Percentiles rank a stretch among this genome's conserved stretches.
Conservation (phyloP, 2,797 vertebrate species). For the Heteromormyrus szaboi region DNA sequence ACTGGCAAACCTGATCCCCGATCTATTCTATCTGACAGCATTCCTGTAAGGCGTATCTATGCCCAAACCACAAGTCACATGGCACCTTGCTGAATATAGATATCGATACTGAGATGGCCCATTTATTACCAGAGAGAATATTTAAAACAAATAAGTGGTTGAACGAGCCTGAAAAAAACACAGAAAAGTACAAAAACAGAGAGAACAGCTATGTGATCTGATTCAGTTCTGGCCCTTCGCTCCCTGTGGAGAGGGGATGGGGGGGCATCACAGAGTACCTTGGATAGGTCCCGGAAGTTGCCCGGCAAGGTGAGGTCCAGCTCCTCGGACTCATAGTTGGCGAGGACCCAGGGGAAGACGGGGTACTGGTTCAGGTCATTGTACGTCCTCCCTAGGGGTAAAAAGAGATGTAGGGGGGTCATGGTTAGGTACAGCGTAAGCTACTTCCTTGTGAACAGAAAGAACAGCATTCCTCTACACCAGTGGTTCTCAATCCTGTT, state of each 20-base stretch:
- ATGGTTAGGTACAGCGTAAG: constrained; percentile 29
- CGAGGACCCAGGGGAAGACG: constrained; percentile 95
- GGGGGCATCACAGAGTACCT: constrained; percentile 68
- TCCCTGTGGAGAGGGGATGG: background rate
- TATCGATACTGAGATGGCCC: background rate
- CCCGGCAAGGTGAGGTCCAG: constrained; percentile 90
- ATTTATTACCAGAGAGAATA: background rate
- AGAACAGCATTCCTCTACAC: constrained; percentile 37
- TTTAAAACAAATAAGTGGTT: background rate
- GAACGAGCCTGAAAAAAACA: background rate
- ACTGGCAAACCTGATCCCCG: background rate
- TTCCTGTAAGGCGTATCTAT: background rate
- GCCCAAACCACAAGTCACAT: background rate
- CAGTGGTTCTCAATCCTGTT: too few relatives aligned
- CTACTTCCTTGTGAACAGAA: background rate
- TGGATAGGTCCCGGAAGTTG: constrained; percentile 97
- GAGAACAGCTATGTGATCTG: background rate
- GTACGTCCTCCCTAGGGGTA: constrained; percentile 80
- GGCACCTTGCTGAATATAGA: background rate
- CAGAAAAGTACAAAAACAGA: background rate
- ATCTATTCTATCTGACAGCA: background rate
- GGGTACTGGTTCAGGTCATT: constrained; percentile 97
- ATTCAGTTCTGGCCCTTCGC: background rate
- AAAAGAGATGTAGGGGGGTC: background rate
- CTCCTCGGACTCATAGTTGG: constrained; percentile 93